phyloP scores from a whole-genome alignment of 2,113 vertebrate species.

The Ammodramus savannarum region DNA sequence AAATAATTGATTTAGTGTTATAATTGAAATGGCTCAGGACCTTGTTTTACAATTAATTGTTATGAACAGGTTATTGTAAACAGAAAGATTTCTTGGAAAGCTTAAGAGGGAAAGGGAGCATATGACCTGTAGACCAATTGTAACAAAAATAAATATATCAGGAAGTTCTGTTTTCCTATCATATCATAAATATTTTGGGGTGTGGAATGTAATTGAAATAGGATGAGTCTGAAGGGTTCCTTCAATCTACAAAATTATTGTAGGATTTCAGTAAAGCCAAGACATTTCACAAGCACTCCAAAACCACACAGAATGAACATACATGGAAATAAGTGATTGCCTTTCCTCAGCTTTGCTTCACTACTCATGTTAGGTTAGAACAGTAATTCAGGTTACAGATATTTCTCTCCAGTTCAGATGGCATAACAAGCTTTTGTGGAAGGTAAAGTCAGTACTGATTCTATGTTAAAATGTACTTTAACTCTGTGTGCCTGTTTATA shows the following conservation, averaged over 20 bases:
- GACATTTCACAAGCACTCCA: neutral
- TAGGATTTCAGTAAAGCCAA: neutral
- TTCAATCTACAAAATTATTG: neutral
- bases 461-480: neutral
- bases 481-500: neutral
- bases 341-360: neutral
- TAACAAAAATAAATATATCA: neutral
- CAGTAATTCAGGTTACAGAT: neutral
- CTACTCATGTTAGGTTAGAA: neutral
- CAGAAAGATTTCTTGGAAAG: neutral
- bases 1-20: neutral
- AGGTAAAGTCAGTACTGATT: neutral
- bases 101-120: neutral
- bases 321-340: neutral
- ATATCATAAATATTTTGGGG: neutral
- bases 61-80: neutral
- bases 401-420: neutral
- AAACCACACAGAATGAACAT: neutral
- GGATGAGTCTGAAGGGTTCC: neutral
- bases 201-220: neutral
- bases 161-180: neutral
- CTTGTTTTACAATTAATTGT: neutral
- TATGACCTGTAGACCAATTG: neutral
- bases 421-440: neutral
- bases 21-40: neutral